Evolutionary conservation across 2,113 vertebrate genomes (phyloP), one percentile per base, ranked within the genome.

Genomic region (Barbus barbus): DNA sequence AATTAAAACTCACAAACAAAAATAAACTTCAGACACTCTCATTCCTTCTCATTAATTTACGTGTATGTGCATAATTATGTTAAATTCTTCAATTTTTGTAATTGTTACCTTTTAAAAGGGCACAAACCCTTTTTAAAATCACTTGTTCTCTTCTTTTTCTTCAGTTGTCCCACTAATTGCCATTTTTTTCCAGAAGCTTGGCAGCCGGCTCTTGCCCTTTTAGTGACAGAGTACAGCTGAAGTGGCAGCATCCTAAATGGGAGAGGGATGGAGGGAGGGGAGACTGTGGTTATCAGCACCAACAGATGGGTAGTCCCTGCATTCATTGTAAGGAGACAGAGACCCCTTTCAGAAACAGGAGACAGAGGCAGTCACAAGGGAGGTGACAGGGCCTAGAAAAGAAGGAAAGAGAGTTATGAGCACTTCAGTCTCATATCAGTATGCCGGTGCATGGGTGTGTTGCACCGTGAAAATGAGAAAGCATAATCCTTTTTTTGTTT

Each of bases 271-370:
- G 41, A 58, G 51, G 69, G 60, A 53, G 53, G 74, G 36, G 26
- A 71, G 51, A 28, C 38, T 18, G 44, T 33, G 33, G 51, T 86
- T 88, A 88, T 88, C 87, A 82, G 74, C 63, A 44, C 78, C 71
- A 84, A 79, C 87, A 86, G 82, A 82, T 84, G 87, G 73, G 82
- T 75, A 69, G 67, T 77, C 82, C 33, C 73, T 86, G 56, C 77
- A 76, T 73, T 44, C 67, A 58, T 75, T 83, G 65, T 48, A 76
- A 81, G 78, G 82, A 65, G 60, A 82, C 33, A 4, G 58, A 86
- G 63, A 86, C 56, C 56, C 69, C 65, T 73, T 75, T 78, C 48
- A 67, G 78, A 63, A 85, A 74, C 44, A 85, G 60, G 18, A 72
- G 84, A 61, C 71, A 7, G 74, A 28, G 7, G 56, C 18, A n/a